phyloP scores from a whole-genome alignment of 1,140 invertebrate genomes.

The Meloidogyne exigua region DNA sequence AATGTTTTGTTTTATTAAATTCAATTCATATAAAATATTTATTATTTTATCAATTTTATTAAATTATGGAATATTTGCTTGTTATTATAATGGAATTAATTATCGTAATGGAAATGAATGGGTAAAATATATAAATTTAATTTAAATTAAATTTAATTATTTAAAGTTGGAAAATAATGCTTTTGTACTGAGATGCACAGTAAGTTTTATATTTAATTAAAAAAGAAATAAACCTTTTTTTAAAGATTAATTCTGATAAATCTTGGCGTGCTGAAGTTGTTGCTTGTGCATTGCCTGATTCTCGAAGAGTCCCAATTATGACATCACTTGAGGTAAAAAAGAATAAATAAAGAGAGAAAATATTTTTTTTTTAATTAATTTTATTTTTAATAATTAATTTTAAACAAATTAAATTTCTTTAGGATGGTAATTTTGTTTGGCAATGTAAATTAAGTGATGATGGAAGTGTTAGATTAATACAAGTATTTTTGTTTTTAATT shows the following conservation, averaged over 20 bases:
- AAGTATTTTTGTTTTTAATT: not conserved
- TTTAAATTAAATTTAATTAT: not conserved
- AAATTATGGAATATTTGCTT: conserved; percentile 20
- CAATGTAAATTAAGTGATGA: conserved; percentile 36
- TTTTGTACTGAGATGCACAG: conserved; percentile 51
- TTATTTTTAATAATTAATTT: no score
- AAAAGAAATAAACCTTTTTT: not conserved
- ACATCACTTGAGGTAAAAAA: not conserved
- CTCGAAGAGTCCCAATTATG: conserved; percentile 32
- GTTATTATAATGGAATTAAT: conserved; percentile 40
- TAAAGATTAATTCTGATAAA: conserved; percentile 33
- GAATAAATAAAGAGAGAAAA: not conserved
- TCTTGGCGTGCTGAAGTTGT: conserved; percentile 52
- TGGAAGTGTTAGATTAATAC: conserved; percentile 36
- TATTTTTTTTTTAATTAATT: no score
- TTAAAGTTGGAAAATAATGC: conserved; percentile 40
- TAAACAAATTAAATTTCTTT: not conserved
- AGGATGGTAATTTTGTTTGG: conserved; percentile 42
- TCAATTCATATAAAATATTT: conserved; percentile 1
- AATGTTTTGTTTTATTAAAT: not conserved
- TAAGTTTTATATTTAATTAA: conserved; percentile 8
- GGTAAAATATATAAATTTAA: conserved; percentile 22
- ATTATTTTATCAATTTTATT: conserved; percentile 9
- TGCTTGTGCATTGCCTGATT: conserved; percentile 45
- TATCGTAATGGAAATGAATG: conserved; percentile 54